Evolutionary conservation across 2,113 vertebrate species (phyloP).

Genomic region (Platycercus adscitus): DNA sequence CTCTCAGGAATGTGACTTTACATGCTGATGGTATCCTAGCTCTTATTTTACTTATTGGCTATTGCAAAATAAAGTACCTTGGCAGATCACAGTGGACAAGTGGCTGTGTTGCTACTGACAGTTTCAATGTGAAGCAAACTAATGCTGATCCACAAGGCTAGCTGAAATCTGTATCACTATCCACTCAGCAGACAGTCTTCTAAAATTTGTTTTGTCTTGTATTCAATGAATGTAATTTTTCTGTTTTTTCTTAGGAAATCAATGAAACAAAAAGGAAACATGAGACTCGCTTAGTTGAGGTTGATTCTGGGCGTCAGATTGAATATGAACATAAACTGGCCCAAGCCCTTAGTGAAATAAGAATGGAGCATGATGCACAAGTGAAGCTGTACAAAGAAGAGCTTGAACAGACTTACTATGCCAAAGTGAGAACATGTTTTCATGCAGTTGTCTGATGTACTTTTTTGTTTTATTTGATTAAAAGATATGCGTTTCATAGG

Average conservation of each 20-base stretch:
- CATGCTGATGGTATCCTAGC: not conserved
- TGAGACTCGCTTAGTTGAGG: slow-evolving; percentile 82
- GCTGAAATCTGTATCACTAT: not conserved
- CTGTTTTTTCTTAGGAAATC: slow-evolving; percentile 79
- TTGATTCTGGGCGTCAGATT: slow-evolving; percentile 81
- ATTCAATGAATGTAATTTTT: not conserved
- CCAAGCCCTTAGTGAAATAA: slow-evolving; percentile 83
- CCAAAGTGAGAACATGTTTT: slow-evolving; percentile 77
- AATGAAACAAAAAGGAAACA: slow-evolving; percentile 83
- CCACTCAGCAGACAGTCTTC: accelerated
- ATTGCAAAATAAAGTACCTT: not conserved
- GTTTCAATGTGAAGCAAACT: not conserved
- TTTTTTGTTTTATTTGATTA: not conserved
- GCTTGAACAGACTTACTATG: slow-evolving; percentile 81
- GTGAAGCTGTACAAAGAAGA: slow-evolving; percentile 85
- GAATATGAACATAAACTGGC: slow-evolving; percentile 88
- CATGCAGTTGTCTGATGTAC: not conserved
- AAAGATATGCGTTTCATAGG: not conserved
- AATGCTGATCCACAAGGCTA: not conserved
- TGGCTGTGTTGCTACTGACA: not conserved
- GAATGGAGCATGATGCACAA: slow-evolving; percentile 85
- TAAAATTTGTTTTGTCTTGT: not conserved
- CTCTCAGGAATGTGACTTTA: not conserved
- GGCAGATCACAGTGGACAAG: not conserved
- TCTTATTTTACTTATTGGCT: not conserved